Base-by-base conservation (phyloP, 1,140 invertebrate genomes). In the Patella vulgata region DNA sequence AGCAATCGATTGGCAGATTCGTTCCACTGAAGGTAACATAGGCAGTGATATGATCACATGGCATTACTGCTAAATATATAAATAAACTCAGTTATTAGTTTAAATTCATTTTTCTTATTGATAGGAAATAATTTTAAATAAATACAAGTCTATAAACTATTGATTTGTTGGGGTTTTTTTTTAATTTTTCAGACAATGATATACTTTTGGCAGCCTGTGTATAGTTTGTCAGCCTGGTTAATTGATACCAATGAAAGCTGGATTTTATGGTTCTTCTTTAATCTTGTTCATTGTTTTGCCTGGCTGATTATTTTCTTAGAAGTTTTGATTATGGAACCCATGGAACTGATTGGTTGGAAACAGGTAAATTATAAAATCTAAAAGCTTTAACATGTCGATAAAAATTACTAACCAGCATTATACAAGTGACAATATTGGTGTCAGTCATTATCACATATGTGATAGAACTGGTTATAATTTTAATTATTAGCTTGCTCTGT, bases 301-400 rank as follows among this genome's bases (percentile, higher is more conserved):
- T 77, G 75, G 75, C 31, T 57, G 30, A 30, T 71, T 23, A 55
- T 77, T 11, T 67, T 73, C 44, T 36, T 70, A 21, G 62, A 70
- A 17, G 63, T 60, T 33, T 36, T 53, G 3, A 40, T 72, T 25
- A 70, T 73, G 59, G 69, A 76, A 21, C 56, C 72, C 1, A 54
- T 64, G 6, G 70, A 70, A 47, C 28, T 76, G 27, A 58, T 76
- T 55, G 74, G 74, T 21, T 42, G 71, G 19, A 71, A 70, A 58
- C 74, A 76, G 65, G 74, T 75, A 43, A 21, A 2, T 8, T 40
- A 25, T n/a, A n/a, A 42, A n/a, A 44, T 23, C 14, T 42, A 44
- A 25, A 23, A 17, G 23, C 27, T 17, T 17, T 12, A 9, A 31
- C 14, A 39, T 19, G 17, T 9, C 11, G 14, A 19, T 30, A 28